Conservation (phyloP, 2,888 invertebrate genomes). For the Philereme transversata region DNA sequence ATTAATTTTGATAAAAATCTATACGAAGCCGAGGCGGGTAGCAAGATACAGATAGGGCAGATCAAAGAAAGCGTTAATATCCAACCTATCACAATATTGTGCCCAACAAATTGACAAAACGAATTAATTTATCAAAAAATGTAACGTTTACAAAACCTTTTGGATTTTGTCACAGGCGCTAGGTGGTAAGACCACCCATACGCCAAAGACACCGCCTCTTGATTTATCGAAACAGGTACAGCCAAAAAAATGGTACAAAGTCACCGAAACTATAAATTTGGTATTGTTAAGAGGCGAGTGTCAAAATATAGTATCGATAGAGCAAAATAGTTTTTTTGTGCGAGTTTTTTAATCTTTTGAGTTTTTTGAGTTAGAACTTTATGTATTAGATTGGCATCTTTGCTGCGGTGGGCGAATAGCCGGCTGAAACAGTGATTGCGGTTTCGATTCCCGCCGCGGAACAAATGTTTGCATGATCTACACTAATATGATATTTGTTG, state of each 20-base stretch:
- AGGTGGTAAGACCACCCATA: slow-evolving; percentile 28
- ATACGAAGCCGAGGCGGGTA: no score
- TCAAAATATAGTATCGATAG: slow-evolving; percentile 39
- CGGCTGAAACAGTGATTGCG: no score
- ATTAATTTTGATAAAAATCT: no score
- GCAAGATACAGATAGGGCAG: not conserved
- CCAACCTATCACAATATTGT: slow-evolving; percentile 20
- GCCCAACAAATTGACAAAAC: slow-evolving; percentile 12
- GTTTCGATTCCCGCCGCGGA: no score
- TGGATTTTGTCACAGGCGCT: slow-evolving; percentile 24
- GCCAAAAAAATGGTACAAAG: slow-evolving; percentile 26
- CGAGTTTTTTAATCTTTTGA: slow-evolving; percentile 11
- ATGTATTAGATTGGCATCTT: not conserved
- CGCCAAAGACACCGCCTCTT: slow-evolving; percentile 18
- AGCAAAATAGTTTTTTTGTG: slow-evolving; percentile 17
- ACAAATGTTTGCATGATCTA: no score
- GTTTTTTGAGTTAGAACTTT: not conserved
- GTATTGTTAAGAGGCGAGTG: slow-evolving; percentile 38
- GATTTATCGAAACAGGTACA: slow-evolving; percentile 31
- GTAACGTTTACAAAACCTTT: slow-evolving; percentile 7
- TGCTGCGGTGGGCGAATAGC: no score
- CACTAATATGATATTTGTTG: no score
- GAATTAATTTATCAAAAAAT: slow-evolving; percentile 28
- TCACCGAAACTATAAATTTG: slow-evolving; percentile 40
- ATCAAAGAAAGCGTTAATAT: not conserved